phyloP scores from a whole-genome alignment of 2,888 invertebrate genomes.

The Clistopyga incitator region DNA sequence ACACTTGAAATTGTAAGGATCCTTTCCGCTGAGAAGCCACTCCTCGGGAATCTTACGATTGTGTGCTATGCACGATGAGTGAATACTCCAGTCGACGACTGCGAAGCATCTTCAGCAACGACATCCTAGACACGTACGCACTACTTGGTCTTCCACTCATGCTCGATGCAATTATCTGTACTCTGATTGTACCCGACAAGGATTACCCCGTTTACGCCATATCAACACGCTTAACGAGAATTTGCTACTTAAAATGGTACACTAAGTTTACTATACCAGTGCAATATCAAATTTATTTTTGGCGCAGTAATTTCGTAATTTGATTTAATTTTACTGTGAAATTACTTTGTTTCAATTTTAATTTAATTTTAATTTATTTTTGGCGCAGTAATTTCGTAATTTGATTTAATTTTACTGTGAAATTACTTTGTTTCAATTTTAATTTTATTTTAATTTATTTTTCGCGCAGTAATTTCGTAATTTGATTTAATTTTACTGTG shows the following conservation, averaged over 20 bases:
- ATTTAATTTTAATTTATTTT: too few relatives aligned
- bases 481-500: too few relatives aligned
- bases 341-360: too few relatives aligned
- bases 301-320: too few relatives aligned
- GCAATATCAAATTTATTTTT: too few relatives aligned
- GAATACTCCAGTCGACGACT: constrained; percentile 12
- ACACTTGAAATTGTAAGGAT: not conserved
- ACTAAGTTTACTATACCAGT: too few relatives aligned
- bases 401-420: too few relatives aligned
- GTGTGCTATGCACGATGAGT: constrained; percentile 9
- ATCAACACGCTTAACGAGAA: not conserved
- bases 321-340: too few relatives aligned
- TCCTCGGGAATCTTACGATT: constrained; percentile 3
- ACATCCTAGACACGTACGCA: constrained; percentile 27
- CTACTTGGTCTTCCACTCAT: constrained; percentile 2
- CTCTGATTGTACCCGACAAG: not conserved
- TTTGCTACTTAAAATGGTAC: not conserved
- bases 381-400: too few relatives aligned
- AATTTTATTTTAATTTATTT: too few relatives aligned
- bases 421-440: too few relatives aligned
- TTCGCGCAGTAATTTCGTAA: too few relatives aligned
- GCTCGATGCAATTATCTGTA: constrained; percentile 7
- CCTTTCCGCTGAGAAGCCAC: not conserved
- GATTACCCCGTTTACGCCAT: not conserved
- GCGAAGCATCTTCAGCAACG: constrained; percentile 14